phyloP scores from a whole-genome alignment of 2,888 invertebrate species.

The Platerodrilus igneus region DNA sequence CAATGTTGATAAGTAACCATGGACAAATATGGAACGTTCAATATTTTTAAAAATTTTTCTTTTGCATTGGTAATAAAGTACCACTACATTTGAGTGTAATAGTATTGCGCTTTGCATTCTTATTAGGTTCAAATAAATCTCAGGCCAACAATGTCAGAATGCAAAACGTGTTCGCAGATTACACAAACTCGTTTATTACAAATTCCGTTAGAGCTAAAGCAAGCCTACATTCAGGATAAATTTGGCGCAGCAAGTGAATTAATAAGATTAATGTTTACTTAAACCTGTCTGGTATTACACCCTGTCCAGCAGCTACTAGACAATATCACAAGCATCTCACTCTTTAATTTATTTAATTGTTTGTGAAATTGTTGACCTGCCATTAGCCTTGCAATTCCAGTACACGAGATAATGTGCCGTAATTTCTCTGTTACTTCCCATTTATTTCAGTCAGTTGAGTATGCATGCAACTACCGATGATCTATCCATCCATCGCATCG shows the following conservation, averaged over 20 bases:
- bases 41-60: too few species aligned
- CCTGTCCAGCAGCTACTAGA: conserved; percentile 13
- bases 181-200: conserved; percentile 13
- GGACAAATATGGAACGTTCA: too few species aligned
- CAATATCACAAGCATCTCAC: conserved; percentile 14
- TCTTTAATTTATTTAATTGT: conserved; percentile 20
- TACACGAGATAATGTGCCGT: conserved; percentile 17
- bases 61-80: too few species aligned
- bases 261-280: conserved; percentile 12
- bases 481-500: too few species aligned
- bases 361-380: conserved; percentile 21
- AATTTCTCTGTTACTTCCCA: conserved; percentile 11
- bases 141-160: conserved; percentile 4
- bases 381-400: conserved; percentile 21
- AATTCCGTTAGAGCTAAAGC: background rate
- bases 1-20: too few species aligned
- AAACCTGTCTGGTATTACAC: conserved; percentile 14
- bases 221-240: conserved; percentile 14
- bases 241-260: conserved; percentile 14
- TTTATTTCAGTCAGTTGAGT: conserved; percentile 14
- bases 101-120: too few species aligned
- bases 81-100: too few species aligned
- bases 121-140: too few species aligned
- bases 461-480: conserved; percentile 7
- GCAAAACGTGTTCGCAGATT: conserved; percentile 11